Percentiles rank a stretch among this genome's conserved stretches.
phyloP scores from a whole-genome alignment of 2,797 vertebrate species.

The Alectoris magna region DNA sequence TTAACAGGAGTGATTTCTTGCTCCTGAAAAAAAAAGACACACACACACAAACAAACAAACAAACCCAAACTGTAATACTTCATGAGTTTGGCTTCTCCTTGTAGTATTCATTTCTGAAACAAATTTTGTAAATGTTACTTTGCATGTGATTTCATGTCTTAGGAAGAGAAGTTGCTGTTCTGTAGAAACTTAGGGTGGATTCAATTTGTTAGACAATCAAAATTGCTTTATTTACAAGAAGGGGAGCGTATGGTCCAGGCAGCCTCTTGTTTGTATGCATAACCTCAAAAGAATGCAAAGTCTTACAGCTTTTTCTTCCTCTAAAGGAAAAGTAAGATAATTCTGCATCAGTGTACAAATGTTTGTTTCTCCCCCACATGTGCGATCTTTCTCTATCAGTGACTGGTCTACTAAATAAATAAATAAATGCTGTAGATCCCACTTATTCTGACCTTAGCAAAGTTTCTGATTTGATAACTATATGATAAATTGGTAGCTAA shows the following conservation, averaged over 20 bases:
- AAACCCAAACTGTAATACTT: not conserved
- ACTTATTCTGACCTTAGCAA: not conserved
- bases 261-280: not conserved
- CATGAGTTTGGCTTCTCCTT: not conserved
- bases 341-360: not conserved
- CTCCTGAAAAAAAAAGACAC: not conserved
- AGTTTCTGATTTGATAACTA: not conserved
- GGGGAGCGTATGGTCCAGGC: not conserved
- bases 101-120: not conserved
- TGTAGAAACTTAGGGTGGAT: not conserved
- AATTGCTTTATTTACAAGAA: not conserved
- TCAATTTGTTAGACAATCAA: not conserved
- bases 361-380: too few relatives aligned
- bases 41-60: too few relatives aligned
- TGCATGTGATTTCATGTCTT: not conserved
- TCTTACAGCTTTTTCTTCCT: not conserved
- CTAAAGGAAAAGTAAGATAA: not conserved
- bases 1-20: not conserved
- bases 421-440: not conserved
- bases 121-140: not conserved
- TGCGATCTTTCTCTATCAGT: not conserved
- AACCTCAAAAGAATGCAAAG: not conserved
- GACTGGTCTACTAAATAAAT: not conserved
- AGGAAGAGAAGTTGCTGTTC: not conserved
- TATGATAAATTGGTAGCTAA: slow-evolving; percentile 14